Percentiles rank a stretch among this genome's conserved stretches.
Conservation (phyloP, 2,113 vertebrate species). For the Poeciliopsis turrubarensis region DNA sequence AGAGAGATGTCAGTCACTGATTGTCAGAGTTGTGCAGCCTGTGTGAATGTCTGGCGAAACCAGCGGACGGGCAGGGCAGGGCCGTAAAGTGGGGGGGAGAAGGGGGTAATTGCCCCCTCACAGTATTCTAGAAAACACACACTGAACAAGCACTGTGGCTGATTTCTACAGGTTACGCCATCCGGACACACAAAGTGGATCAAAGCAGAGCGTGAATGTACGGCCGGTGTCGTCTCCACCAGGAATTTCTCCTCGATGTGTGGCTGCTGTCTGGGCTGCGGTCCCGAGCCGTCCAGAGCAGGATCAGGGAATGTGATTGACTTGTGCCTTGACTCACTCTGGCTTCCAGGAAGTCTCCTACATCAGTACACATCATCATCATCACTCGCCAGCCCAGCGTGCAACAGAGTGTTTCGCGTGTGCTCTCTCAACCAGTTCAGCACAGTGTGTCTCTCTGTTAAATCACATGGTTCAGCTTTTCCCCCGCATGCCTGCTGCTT, state of each 20-base stretch:
- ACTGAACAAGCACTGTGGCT: neutral
- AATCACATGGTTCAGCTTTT: constrained; percentile 77
- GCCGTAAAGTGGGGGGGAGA: too few relatives aligned
- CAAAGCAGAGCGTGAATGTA: constrained; percentile 9
- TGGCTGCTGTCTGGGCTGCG: constrained; percentile 14
- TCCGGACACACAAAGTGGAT: constrained; percentile 7
- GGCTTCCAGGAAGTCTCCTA: constrained; percentile 74
- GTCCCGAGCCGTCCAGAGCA: constrained; percentile 22
- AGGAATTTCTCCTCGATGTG: constrained; percentile 30
- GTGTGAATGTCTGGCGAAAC: too few relatives aligned
- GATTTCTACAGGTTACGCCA: constrained; percentile 7
- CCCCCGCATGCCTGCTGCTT: constrained; percentile 75
- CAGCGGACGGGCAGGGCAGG: too few relatives aligned
- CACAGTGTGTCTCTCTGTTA: constrained; percentile 66
- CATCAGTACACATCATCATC: constrained; percentile 78
- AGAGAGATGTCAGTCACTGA: too few relatives aligned
- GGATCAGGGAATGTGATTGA: constrained; percentile 74
- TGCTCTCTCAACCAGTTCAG: constrained; percentile 52
- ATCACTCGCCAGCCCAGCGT: constrained; percentile 49
- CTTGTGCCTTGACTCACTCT: constrained; percentile 70
- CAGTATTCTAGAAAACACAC: constrained; percentile 6
- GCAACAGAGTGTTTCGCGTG: constrained; percentile 28
- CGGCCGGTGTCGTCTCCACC: constrained; percentile 14
- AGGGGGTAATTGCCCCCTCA: neutral
- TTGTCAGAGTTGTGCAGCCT: too few relatives aligned